Base-by-base conservation (phyloP, 2,113 vertebrate species). In the Nannobrachium achirus region DNA sequence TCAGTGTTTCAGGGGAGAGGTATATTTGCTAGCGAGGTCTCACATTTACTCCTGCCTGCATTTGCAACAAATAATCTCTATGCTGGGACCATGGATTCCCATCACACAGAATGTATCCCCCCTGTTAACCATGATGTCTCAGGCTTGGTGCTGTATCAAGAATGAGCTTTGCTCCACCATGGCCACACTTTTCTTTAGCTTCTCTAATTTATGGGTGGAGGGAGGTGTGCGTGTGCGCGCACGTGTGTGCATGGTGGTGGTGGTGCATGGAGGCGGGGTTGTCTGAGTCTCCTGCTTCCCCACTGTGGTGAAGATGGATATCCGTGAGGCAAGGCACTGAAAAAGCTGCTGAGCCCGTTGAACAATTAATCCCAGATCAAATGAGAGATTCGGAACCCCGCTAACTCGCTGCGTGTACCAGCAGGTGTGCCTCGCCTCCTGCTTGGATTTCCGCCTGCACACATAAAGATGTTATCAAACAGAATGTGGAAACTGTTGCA, bases 281-380 rank as follows among this genome's bases (percentile, higher is more conserved):
- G 33, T 73, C 63, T 76, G 66, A 80, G 57, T 39, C 55, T 61
- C 60, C 20, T 14, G 62, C 61, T 15, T 46, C 59, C 73, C 67
- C 39, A 40, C 73, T 56, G 76, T 58, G 71, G 20, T 2, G 63
- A 68, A 51, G 76, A 80, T 79, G 72, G 63, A 81, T 86, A 60
- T 76, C n/a, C 56, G 51, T 73, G 75, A 66, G 53, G 65, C 73
- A 68, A 38, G 49, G 50, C 19, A 33, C 6, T 63, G 51, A 50
- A 66, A 78, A 85, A 82, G 69, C 71, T 87, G 79, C 80, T 81
- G 78, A 86, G 77, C 62, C 63, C 68, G 72, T 71, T 73, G 49
- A 84, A 84, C 84, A 88, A 89, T 89, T 84, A 88, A 85, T 88
- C 85, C 76, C 57, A 64, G 63, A 80, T 83, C 71, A 85, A 86